Conservation (phyloP, 30 jellyfish, hydroid and myxozoan species). For the Rhopilema esculentum region DNA sequence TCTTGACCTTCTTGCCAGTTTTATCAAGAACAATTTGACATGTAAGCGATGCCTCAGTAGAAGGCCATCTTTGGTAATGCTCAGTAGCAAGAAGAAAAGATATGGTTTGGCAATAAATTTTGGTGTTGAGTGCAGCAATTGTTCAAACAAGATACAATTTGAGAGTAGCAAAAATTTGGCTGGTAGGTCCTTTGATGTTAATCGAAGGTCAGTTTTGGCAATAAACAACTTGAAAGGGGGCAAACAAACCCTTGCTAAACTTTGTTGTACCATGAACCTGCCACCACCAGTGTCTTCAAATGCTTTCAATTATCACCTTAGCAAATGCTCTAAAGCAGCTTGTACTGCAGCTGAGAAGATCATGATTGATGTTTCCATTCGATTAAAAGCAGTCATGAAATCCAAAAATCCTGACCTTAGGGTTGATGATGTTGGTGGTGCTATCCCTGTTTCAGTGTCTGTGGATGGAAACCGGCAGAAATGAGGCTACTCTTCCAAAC, state of each 20-base stretch:
- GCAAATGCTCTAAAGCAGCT: neutral
- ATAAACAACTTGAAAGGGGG: neutral
- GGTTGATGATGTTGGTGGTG: no score
- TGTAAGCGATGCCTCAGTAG: neutral
- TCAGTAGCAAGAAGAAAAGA: neutral
- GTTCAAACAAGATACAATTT: no score
- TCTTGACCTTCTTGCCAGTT: neutral
- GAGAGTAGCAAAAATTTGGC: slow-evolving; percentile 9
- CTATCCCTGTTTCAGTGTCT: no score
- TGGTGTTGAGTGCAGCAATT: no score
- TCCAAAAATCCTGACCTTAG: no score
- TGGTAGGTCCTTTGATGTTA: slow-evolving; percentile 30
- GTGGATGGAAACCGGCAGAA: no score
- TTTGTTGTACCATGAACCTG: slow-evolving; percentile 4
- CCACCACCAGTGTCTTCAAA: slow-evolving; percentile 5
- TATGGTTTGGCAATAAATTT: no score
- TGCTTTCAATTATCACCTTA: neutral
- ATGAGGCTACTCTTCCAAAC: no score
- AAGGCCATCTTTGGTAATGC: neutral
- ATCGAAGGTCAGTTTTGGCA: neutral
- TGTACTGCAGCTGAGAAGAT: neutral
- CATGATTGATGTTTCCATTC: neutral
- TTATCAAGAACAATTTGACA: neutral
- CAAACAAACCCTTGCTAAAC: neutral
- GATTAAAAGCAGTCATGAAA: no score